Base-by-base conservation (phyloP, 2,888 invertebrate genomes). In the Theretra japonica region DNA sequence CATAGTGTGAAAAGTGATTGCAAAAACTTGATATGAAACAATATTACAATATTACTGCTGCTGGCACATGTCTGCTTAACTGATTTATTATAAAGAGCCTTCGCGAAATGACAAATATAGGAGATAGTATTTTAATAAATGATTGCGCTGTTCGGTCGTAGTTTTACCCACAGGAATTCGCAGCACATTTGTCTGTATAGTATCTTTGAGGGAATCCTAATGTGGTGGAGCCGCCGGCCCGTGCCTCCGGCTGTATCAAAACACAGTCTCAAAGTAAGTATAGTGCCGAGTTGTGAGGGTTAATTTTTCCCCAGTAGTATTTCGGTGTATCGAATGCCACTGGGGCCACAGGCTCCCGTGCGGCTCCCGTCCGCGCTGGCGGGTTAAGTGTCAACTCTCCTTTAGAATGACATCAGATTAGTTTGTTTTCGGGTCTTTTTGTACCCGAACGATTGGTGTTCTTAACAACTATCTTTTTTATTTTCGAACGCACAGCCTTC, bases 21-120 rank as follows among this genome's bases (percentile, higher is more conserved):
- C 74, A 79, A 81, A 79, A 79, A 79, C 74, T 73, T 65, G 72
- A 73, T 72, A 74, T 77, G 71, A 57, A 73, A 72, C 70, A 50
- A 73, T 74, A 75, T 62, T 65, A 48, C 65, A 65, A 65, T 65
- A 53, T 48, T 23, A 48, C 48, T 65, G 41, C 41, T 23, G 65
- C 65, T 23, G 23, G 41, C 48, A 21, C 41, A 17, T 53, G 30
- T 57, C 57, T 70, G 23, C 25, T 62, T 25, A 65, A 48, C 17
- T 48, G 48, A 65, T 65, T 65, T 65, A 65, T 65, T 65, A 65
- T 65, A 48, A 65, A 48, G 41, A 65, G 7, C 41, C 21, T 62
- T 41, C 33, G 21, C 21, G 41, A n/a, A 21, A 65, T 48, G 41
- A 23, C 48, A 65, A 65, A 65, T 48, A 4, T 1, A 23, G 1